Evolutionary conservation across 2,113 vertebrate genomes (phyloP), one percentile per base, ranked within the genome.

Genomic region (Seriola rivoliana): DNA sequence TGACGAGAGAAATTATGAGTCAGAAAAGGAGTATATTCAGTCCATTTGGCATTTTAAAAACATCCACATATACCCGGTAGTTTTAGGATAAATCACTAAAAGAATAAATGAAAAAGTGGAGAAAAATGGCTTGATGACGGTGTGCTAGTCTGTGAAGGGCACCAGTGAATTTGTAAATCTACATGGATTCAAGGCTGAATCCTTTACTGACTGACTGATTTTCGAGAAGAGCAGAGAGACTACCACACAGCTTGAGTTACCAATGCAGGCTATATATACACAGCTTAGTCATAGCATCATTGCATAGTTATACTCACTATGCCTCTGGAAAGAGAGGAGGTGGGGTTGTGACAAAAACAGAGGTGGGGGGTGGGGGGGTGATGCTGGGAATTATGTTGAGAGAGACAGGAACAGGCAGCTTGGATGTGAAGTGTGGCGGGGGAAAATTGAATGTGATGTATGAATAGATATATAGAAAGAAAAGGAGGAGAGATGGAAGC

Each of bases 191-290:
- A 34, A 38, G 29, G 34, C 50, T 55, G 16, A 71, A 84, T 71
- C 16, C 55, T 76, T 71, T 54, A 79, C 25, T 34, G 23, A 78
- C 58, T 74, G 40, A 57, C 38, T 55, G 38, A 62, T 72, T 81
- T 81, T 62, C 25, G 65, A 32, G 16, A 81, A 58, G 72, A 87
- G 78, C 36, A 76, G 70, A 81, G 65, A 85, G 40, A 88, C 77
- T 74, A 36, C 16, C 73, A 78, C 42, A 52, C 60, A 77, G 71
- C 50, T 89, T 6, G 2, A 44, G 75, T 87, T 88, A 70, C 87
- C 8, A n/a, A 46, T 21, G 8, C 23, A 44, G 54, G 85, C 80
- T 88, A 86, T 66, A 85, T 88, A 86, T 86, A 91, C 71, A 38
- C 77, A 75, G 72, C 57, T 63, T 68, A 75, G 34, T 78, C 55